Base-by-base conservation (phyloP, 2,797 vertebrate species). In the Morus bassanus region DNA sequence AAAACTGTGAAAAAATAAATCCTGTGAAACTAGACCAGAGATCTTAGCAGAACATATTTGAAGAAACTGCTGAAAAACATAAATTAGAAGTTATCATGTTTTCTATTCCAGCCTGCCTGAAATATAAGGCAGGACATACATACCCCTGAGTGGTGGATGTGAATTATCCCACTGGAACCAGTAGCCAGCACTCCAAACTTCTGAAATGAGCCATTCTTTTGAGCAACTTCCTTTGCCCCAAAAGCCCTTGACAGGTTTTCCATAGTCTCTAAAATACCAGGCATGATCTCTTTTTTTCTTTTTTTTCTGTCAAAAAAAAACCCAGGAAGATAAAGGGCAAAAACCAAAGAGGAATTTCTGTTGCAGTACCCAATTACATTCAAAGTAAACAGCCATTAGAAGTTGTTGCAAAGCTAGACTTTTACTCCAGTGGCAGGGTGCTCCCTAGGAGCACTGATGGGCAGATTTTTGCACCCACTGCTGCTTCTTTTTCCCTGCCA, bases 161-260 rank as follows among this genome's bases (percentile, higher is more conserved):
- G 72, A 76, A 59, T 89, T 73, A 78, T 51, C 67, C 81, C 75
- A 63, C 54, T 91, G 83, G 73, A 93, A 90, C 30, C 69, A 51
- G 85, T 28, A 94, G 64, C 65, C 61, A 75, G 25, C 17, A 14
- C 46, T 87, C 30, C 80, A 76, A 56, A 77, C 10, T 75, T 59
- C 43, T 82, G 56, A 90, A 57, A 77, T 50, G 8, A 95, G 31
- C 51, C 43, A 11, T 77, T 78, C 28, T 85, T 92, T 73, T 79
- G 35, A 87, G 72, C 13, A 10, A 33, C 23, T 89, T 89, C 59
- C 41, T 91, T 67, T 77, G 46, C n/a, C 35, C 46, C 48, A 45
- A 53, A 93, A 88, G 23, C 68, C 64, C 19, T 89, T 61, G 78
- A 76, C 50, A 82, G 60, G 25, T 76, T 85, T 89, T 65, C 39